A percentile compares a stretch with the other conserved stretches of the same genome.
These are phyloP conservation scores for Thalassarche chlororhynchos DNA, from an alignment of 2,113 vertebrate genomes.

Conservation along the genomic window DNA sequence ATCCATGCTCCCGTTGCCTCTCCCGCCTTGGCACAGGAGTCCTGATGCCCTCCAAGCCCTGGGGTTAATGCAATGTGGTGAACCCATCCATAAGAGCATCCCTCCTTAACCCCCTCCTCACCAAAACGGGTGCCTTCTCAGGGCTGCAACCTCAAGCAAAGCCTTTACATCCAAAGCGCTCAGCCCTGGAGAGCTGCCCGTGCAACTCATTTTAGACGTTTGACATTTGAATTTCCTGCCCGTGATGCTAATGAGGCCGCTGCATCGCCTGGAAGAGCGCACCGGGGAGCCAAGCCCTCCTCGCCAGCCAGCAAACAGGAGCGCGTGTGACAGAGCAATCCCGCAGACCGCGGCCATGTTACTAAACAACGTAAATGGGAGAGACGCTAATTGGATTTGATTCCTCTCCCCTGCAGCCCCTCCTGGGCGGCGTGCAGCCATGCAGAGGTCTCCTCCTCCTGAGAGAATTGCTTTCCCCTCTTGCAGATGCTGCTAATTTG, in stretches of 20 bases:
- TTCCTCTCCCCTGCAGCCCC: neutral
- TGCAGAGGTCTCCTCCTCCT: neutral
- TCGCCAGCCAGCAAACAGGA: neutral
- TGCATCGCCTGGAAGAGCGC: neutral
- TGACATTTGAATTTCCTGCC: neutral
- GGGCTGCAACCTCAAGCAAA: neutral
- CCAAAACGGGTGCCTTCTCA: fast-evolving
- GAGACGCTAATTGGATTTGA: neutral
- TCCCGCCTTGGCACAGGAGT: neutral
- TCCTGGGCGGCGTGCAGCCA: neutral
- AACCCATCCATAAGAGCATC: neutral
- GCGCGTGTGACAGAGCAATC: neutral
- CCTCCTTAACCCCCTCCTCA: neutral
- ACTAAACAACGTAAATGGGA: fast-evolving
- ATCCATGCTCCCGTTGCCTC: neutral
- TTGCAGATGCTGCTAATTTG: neutral
- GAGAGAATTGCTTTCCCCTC: neutral
- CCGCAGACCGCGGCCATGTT: neutral
- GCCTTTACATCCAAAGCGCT: neutral
- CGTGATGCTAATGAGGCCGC: fast-evolving
- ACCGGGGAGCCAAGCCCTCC: fast-evolving
- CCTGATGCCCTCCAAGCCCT: neutral
- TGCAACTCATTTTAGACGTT: neutral
- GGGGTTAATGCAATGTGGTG: no score
- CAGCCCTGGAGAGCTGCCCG: neutral